phyloP scores from a whole-genome alignment of 2,888 invertebrate genomes.

The Mythimna vitellina region DNA sequence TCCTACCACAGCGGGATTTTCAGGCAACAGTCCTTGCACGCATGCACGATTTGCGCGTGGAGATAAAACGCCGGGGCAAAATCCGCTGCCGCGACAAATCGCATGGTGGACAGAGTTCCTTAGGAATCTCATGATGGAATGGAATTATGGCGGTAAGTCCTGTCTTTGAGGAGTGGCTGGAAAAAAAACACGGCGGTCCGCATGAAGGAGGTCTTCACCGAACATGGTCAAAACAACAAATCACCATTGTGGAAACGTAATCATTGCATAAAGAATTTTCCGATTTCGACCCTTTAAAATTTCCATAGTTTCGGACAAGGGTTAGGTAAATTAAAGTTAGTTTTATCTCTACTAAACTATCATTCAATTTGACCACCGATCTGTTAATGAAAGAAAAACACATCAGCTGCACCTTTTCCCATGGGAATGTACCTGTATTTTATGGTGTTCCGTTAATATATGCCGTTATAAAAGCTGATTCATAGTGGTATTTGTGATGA shows the following conservation, averaged over 20 bases:
- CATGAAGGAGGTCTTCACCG: no score
- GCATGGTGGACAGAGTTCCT: no score
- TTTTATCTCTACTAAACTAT: constrained; percentile 30
- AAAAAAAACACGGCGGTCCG: no score
- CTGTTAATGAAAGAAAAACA: constrained; percentile 46
- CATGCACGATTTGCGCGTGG: no score
- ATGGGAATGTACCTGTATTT: not conserved
- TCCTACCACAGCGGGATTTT: no score
- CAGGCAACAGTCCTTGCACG: no score
- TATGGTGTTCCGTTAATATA: not conserved
- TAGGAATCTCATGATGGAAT: no score
- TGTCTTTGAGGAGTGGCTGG: no score
- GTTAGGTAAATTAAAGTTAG: constrained; percentile 16
- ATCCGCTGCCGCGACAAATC: no score
- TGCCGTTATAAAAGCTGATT: not conserved
- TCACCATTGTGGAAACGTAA: constrained; percentile 13
- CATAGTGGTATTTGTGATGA: not conserved
- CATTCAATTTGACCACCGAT: constrained; percentile 13
- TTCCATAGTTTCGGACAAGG: not conserved
- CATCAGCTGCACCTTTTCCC: constrained; percentile 2
- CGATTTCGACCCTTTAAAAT: constrained; percentile 16
- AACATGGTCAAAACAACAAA: no score
- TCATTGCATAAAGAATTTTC: constrained; percentile 1
- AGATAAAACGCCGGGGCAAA: no score
- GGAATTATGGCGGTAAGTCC: no score